These are phyloP conservation scores for Eupithecia subumbrata DNA, from an alignment of 2,888 invertebrate species.

Conservation along the genomic window DNA sequence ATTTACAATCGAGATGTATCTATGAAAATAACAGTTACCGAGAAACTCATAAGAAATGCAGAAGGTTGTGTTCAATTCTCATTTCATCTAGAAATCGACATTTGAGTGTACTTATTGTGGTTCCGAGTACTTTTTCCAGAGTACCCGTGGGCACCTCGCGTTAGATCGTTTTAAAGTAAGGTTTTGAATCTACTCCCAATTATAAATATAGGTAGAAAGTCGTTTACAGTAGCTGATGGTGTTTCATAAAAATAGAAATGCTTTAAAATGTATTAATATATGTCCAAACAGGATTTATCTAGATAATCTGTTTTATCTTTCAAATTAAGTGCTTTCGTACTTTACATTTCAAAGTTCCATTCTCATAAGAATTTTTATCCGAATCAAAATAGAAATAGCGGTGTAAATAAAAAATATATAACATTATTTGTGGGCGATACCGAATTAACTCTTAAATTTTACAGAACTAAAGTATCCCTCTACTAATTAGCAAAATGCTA, in stretches of 20 bases:
- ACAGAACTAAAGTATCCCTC: not conserved
- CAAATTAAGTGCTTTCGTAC: not conserved
- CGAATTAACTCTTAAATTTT: not conserved
- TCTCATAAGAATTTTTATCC: not conserved
- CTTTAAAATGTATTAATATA: not conserved
- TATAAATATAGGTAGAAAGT: not conserved
- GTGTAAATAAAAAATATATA: not conserved
- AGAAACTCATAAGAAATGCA: not conserved
- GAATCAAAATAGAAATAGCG: not conserved
- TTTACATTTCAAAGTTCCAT: not conserved
- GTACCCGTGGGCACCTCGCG: not conserved
- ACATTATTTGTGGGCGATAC: not conserved
- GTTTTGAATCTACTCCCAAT: not conserved
- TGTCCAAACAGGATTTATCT: slow-evolving; percentile 7
- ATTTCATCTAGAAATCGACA: not conserved
- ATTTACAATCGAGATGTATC: not conserved
- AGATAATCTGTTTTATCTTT: not conserved
- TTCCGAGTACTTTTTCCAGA: not conserved
- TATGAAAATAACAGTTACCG: not conserved
- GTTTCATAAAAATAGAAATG: not conserved
- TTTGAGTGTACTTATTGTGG: not conserved
- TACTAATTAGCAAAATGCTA: not conserved
- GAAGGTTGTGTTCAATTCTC: not conserved
- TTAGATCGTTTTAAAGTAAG: not conserved
- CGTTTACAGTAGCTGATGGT: not conserved